These are phyloP conservation scores for Gymnopithys bicolor DNA, from an alignment of 2,797 vertebrate species.

Conservation along the genomic window DNA sequence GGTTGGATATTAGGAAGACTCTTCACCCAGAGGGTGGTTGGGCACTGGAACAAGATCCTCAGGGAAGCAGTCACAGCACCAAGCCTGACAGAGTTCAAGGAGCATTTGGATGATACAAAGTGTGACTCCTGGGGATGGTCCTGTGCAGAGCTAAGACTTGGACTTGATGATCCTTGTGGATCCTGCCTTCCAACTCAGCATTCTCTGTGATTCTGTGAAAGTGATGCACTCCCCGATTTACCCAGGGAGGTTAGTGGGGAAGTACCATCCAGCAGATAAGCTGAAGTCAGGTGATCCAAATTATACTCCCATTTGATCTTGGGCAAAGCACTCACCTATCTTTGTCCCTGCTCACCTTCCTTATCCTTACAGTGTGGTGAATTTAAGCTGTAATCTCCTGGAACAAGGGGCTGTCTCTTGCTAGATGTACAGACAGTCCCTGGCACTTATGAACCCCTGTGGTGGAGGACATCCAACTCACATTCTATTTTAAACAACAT, in stretches of 20 bases:
- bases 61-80: not conserved
- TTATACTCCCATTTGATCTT: not conserved
- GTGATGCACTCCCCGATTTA: not conserved
- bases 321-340: not conserved
- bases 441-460: rapidly evolving
- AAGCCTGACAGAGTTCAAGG: not conserved
- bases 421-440: not conserved
- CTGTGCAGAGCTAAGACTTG: not conserved
- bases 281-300: not conserved
- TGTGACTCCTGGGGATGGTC: not conserved
- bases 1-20: no score
- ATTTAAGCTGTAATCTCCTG: not conserved
- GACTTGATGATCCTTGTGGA: not conserved
- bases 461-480: not conserved
- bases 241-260: not conserved
- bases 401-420: not conserved
- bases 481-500: not conserved
- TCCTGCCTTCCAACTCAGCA: not conserved
- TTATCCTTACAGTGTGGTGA: not conserved
- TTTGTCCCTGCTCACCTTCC: not conserved
- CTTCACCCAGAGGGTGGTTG: not conserved
- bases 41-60: not conserved
- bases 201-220: not conserved
- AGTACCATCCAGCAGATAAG: not conserved
- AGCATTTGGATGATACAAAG: not conserved